Conservation (phyloP, 2,113 vertebrate genomes). For the Chloropsis cyanopogon region DNA sequence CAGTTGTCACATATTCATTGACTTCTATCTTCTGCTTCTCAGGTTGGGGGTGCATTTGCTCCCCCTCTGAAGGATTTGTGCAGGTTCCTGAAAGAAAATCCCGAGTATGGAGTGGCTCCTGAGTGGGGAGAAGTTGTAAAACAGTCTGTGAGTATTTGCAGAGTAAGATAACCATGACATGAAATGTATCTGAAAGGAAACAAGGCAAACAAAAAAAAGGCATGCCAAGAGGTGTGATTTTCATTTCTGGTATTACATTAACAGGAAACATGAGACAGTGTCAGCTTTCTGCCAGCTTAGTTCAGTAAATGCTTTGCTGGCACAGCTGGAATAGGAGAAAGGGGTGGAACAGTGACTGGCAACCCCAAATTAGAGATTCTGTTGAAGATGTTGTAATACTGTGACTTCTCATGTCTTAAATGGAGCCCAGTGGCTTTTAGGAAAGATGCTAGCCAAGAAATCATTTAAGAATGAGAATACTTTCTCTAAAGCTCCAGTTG, state of each 20-base stretch:
- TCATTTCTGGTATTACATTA: neutral
- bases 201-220: neutral
- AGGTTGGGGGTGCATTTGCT: conserved; percentile 97
- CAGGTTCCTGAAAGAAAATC: conserved; percentile 95
- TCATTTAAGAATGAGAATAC: neutral
- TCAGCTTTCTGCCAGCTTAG: neutral
- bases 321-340: neutral
- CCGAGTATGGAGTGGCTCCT: conserved; percentile 94
- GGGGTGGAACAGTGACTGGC: neutral
- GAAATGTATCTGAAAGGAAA: neutral
- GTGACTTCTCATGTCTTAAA: neutral
- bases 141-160: conserved; percentile 85
- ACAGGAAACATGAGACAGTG: neutral
- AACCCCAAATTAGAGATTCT: neutral
- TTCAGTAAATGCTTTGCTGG: neutral
- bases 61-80: conserved; percentile 95
- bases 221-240: neutral
- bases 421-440: neutral
- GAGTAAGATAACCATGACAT: neutral
- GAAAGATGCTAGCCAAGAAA: neutral
- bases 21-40: neutral
- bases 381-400: neutral
- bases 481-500: neutral
- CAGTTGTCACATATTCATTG: neutral
- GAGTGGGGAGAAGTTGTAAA: conserved; percentile 98